Evolutionary conservation across 2,113 vertebrate species (phyloP), one percentile per base, ranked within the genome.

Genomic region (Toxotes chatareus): DNA sequence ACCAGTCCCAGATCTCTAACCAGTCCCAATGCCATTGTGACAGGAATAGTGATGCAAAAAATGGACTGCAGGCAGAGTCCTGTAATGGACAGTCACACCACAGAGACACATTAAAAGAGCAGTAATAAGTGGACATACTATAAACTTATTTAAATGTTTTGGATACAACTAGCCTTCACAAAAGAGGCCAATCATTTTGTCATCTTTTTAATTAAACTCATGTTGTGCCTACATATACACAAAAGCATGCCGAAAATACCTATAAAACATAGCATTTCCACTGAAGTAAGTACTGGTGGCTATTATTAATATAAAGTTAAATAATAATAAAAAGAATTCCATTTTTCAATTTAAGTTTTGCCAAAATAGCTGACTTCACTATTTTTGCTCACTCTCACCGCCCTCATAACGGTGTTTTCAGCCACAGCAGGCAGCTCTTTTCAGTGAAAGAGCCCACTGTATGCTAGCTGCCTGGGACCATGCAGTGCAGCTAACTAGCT

Each of bases 31-130:
- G 31, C 17, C 65, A 72, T 82, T 62, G 60, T 76, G 77, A 84
- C 73, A 47, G 75, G 42, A 71, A 69, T n/a, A 55, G 36, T 56
- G 31, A 84, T 68, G 74, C 32, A 57, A 76, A 67, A 77, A 68
- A 40, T 44, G 1, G 38, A 57, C 46, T 42, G 49, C 3, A 75
- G 42, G 23, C 2, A 47, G 27, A 64, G 31, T 23, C 31, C 42
- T 56, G 32, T 27, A 57, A 21, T 34, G 10, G 19, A 47, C 27
- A 38, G 55, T 71, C 0, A 36, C n/a, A 31, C 42, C 1, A 49
- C 1, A 36, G 6, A 14, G 47, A 51, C 11, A 46, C 1, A 60
- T 36, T 51, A 53, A 32, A 56, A 56, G 7, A 56, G 27, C 3
- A 2, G n/a, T 19, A 14, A 6, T 34, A 32, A 32, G 34, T 42